A percentile compares a stretch with the other conserved stretches of the same genome.
Conservation (phyloP, 2,113 vertebrate genomes). For the Jaculus jaculus region DNA sequence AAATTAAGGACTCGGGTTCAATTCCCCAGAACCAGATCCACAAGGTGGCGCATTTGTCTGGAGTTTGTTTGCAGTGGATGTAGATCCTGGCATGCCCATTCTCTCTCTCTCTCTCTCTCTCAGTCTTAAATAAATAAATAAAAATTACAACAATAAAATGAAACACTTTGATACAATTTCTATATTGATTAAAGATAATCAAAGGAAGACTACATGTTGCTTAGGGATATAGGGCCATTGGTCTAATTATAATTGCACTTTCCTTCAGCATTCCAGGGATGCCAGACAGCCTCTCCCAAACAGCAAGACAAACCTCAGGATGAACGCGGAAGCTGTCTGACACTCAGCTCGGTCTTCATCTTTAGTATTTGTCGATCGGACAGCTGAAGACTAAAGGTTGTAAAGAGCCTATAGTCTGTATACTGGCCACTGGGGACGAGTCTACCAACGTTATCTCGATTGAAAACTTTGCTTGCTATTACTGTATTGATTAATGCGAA, state of each 20-base stretch:
- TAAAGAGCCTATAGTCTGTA: neutral
- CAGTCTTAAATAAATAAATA: neutral
- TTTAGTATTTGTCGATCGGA: no score
- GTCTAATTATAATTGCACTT: conserved; percentile 60
- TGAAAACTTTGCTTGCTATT: neutral
- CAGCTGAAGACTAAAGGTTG: neutral
- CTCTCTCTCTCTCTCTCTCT: no score
- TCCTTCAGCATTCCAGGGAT: conserved; percentile 30
- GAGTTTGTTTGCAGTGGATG: no score
- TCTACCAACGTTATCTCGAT: neutral
- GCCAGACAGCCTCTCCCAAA: conserved; percentile 44
- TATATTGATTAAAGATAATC: neutral
- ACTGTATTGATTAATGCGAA: no score
- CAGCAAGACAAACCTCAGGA: conserved; percentile 52
- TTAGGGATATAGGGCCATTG: neutral
- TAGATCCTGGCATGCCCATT: no score
- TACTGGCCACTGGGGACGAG: neutral
- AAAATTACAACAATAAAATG: neutral
- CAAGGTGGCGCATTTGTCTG: no score
- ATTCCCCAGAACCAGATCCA: no score
- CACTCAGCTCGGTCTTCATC: neutral
- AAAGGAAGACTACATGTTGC: neutral
- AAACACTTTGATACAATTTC: neutral
- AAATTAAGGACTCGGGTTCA: no score
- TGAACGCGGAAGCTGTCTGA: neutral